Evolutionary conservation across 2,888 invertebrate genomes (phyloP), one percentile per base, ranked within the genome.

Genomic region (Cheilosia grossa): DNA sequence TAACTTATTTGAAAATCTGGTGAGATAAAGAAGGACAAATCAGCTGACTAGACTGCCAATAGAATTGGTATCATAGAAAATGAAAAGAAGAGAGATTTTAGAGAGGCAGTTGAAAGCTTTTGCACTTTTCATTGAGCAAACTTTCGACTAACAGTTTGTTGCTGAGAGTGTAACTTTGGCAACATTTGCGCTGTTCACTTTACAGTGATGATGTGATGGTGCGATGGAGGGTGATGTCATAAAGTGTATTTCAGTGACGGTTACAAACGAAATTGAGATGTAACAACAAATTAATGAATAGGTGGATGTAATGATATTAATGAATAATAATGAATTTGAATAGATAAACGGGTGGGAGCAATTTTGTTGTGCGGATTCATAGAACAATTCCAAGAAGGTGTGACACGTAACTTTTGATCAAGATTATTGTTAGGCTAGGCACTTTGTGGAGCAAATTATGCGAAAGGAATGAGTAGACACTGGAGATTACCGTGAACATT

Each of bases 181-280:
- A 78, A 27, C 74, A 77, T 42, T 69, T 56, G 24, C 4, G 54
- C 19, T 33, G 37, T 5, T 4, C 21, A 15, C 30, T 4, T 13
- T 15, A 9, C 33, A 13, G 6, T 5, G 27, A 27, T 42, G 37
- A 17, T 47, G 59, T 15, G 10, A 21, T 19, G 37, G 40, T 27
- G 37, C 63, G 30, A 47, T 33, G 13, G 37, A 37, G 27, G 44
- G 53, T 83, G 83, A 83, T 79, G 83, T 79, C 79, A 83, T 83
- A 5, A 67, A 47, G 74, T 70, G 58, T 79, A 66, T 70, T 70
- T 83, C 53, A 44, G 51, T 83, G 83, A 70, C 74, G 74, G 54
- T 64, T 82, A 54, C 67, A 67, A 78, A 64, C 33, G 33, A 59
- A 44, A 74, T 44, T 64, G 53, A 64, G 64, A 66, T 83, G 66